Evolutionary conservation across 2,797 vertebrate genomes (phyloP), one percentile per base, ranked within the genome.

Genomic region (Arrhamphus sclerolepis): DNA sequence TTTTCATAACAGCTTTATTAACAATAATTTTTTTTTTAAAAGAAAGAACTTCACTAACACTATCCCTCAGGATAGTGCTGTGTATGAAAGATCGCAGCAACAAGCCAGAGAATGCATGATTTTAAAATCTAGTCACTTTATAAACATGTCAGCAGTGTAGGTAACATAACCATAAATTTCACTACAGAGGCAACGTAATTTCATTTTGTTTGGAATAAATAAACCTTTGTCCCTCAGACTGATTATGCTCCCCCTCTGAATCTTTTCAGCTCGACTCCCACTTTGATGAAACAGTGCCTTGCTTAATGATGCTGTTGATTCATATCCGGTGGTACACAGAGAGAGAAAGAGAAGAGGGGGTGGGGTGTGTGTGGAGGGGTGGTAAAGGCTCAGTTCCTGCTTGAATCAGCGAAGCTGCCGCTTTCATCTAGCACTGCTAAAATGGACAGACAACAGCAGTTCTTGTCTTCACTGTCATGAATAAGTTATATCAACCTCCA

Each of bases 201-300:
- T 90, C 75, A 91, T 91, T 91, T 89, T 83, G 87, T 85, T 84
- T 85, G 83, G 87, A 89, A 91, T 89, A 90, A 91, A 92, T 87
- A 89, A 89, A 87, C 83, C 80, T 71, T 81, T 56, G 75, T 85
- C 83, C 81, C 84, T 87, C 80, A 87, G 85, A 89, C 83, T 87
- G 84, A 89, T 88, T 90, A 84, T 77, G 72, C 54, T 83, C 83
- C 85, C 79, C 72, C 78, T 70, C 19, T 46, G 81, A 89, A 79
- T 89, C 81, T 90, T 87, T 84, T 80, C 65, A 63, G 75, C 77
- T 85, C 70, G 80, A 90, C 86, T 91, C 88, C 73, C 51, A 72
- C 87, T 87, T 82, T 87, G 89, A 92, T 91, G 85, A 92, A 90
- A 89, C 86, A 77, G 80, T 75, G 81, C 64, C 72, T 77, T 63